Conservation (phyloP, 23 tunicate genomes). For the Ciona savignyi region DNA sequence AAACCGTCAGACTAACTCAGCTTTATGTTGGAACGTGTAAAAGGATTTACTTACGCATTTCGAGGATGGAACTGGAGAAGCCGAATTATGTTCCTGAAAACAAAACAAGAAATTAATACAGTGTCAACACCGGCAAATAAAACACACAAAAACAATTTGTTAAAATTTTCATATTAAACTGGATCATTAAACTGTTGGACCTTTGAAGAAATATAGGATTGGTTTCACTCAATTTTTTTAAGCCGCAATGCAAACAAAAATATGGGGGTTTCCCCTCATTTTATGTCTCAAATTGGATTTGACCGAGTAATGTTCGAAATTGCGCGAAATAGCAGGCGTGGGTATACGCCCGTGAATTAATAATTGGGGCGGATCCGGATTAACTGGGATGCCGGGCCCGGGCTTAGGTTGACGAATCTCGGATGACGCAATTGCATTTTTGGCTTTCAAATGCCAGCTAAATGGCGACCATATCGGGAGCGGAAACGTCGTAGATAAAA, state of each 20-base stretch:
- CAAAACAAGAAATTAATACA: too few relatives aligned
- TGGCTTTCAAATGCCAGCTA: neutral
- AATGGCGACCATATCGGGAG: neutral
- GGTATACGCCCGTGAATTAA: neutral
- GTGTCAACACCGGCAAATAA: too few relatives aligned
- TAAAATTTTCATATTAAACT: too few relatives aligned
- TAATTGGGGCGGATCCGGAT: conserved; percentile 1
- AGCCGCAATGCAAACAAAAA: neutral
- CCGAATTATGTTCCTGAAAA: neutral
- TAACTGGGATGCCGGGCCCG: neutral
- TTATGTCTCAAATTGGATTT: neutral
- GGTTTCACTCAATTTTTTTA: neutral
- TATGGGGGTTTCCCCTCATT: neutral
- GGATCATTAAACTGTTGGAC: too few relatives aligned
- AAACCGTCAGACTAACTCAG: too few relatives aligned
- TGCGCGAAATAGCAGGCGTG: neutral
- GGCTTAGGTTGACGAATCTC: neutral
- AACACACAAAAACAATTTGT: too few relatives aligned
- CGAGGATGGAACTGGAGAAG: neutral
- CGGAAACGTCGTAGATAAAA: neutral
- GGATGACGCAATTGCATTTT: neutral
- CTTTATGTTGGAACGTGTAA: too few relatives aligned
- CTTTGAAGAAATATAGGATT: too few relatives aligned
- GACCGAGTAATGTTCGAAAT: neutral
- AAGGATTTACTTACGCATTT: neutral